Conservation (phyloP, 2,888 invertebrate species). For the Caenorhabditis macrosperma region DNA sequence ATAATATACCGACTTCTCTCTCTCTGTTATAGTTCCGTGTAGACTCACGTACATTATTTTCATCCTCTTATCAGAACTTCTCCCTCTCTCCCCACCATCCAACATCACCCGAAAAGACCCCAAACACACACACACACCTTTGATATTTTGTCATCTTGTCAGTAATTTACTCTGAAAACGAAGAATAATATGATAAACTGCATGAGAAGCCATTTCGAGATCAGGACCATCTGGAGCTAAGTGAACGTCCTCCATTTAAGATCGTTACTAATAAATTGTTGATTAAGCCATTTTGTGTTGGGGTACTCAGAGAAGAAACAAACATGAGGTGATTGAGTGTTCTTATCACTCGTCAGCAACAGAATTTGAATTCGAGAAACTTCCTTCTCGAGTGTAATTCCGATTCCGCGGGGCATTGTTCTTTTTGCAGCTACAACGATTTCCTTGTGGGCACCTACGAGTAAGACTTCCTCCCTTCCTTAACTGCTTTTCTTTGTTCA, state of each 20-base stretch:
- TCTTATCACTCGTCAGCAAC: neutral
- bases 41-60: constrained; percentile 20
- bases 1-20: constrained; percentile 5
- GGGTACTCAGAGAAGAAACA: neutral
- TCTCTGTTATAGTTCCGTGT: constrained; percentile 49
- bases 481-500: constrained; percentile 32
- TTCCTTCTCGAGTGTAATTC: neutral
- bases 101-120: constrained; percentile 2
- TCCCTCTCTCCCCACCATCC: neutral
- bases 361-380: neutral
- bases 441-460: constrained; percentile 23
- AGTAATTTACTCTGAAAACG: constrained; percentile 2
- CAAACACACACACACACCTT: constrained; percentile 11
- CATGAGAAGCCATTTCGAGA: constrained; percentile 29
- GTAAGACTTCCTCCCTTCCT: neutral
- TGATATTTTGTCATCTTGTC: neutral
- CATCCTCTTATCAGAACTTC: constrained; percentile 14
- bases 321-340: too few species aligned
- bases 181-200: constrained; percentile 33
- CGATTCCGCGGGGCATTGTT: too few species aligned
- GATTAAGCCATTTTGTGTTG: constrained; percentile 13
- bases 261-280: constrained; percentile 57
- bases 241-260: constrained; percentile 13
- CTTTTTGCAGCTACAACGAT: neutral
- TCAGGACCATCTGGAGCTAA: constrained; percentile 33